Conservation (phyloP, 2,888 invertebrate species). For the Pasiphila rectangulata region DNA sequence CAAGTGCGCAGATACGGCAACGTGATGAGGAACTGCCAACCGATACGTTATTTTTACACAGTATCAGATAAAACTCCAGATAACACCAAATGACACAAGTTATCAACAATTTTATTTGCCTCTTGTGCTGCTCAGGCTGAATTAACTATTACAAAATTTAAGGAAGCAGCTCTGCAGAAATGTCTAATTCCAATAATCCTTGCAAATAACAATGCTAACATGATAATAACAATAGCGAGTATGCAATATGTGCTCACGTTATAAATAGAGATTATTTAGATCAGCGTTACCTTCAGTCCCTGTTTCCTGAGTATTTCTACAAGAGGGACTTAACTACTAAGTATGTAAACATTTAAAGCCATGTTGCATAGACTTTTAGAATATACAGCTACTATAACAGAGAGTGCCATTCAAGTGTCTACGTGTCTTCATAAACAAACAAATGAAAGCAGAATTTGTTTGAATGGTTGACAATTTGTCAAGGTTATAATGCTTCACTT, state of each 20-base stretch:
- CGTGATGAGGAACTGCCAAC: slow-evolving; percentile 54
- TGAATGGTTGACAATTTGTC: too few relatives aligned
- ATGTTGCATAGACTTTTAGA: too few relatives aligned
- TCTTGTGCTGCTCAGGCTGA: slow-evolving; percentile 18
- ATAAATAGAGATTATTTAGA: background rate
- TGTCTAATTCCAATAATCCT: background rate
- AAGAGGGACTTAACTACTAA: too few relatives aligned
- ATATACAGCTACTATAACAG: too few relatives aligned
- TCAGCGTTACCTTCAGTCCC: background rate
- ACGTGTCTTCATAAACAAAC: too few relatives aligned
- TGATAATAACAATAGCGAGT: background rate
- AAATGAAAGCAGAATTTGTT: too few relatives aligned
- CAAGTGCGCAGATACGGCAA: slow-evolving; percentile 61
- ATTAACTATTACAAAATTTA: slow-evolving; percentile 13
- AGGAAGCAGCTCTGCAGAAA: background rate
- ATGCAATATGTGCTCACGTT: background rate
- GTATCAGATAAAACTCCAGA: slow-evolving; percentile 46
- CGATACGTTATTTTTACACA: slow-evolving; percentile 40
- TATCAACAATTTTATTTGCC: slow-evolving; percentile 26
- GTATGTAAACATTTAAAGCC: too few relatives aligned
- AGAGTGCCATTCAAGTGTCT: too few relatives aligned
- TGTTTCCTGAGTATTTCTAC: too few relatives aligned
- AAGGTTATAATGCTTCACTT: too few relatives aligned
- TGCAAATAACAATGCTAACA: too few relatives aligned
- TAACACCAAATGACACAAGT: slow-evolving; percentile 35